Evolutionary conservation across 2,113 vertebrate genomes (phyloP).

Genomic region (Heterocephalus glaber): DNA sequence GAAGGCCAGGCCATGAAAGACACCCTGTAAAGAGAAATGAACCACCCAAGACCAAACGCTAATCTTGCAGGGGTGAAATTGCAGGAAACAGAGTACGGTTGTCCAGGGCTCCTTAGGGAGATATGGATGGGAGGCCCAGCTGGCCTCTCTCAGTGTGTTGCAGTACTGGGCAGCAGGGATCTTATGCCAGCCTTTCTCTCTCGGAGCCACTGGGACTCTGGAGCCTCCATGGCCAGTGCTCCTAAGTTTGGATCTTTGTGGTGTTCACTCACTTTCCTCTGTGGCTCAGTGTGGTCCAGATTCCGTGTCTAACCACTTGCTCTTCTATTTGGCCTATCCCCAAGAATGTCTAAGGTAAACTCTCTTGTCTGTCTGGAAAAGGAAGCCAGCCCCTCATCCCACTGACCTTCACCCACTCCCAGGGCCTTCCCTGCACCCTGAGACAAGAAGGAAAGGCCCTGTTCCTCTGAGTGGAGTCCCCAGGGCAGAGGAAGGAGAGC

Average conservation of each 20-base stretch:
- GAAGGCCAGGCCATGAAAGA: not conserved
- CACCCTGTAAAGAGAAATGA: not conserved
- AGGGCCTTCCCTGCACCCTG: not conserved
- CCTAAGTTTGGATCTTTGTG: not conserved
- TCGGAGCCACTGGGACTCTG: not conserved
- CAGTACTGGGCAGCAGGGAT: not conserved
- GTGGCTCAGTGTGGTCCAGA: not conserved
- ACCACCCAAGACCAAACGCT: fast-evolving
- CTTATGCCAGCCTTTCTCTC: not conserved
- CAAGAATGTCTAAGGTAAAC: not conserved
- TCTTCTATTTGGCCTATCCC: not conserved
- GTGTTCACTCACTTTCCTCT: not conserved
- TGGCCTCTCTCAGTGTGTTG: not conserved
- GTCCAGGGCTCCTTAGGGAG: too few relatives aligned
- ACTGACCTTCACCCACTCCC: not conserved
- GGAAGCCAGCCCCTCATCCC: not conserved
- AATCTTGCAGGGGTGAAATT: not conserved
- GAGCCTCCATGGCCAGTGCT: not conserved
- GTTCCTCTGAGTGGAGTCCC: too few relatives aligned
- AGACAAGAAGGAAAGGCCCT: not conserved
- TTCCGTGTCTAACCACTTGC: too few relatives aligned
- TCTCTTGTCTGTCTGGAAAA: not conserved
- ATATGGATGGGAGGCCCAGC: too few relatives aligned
- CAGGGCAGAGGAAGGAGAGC: not conserved
- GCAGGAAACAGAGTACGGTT: not conserved